Conservation (phyloP, 2,113 vertebrate species). For the Fulmarus glacialis region DNA sequence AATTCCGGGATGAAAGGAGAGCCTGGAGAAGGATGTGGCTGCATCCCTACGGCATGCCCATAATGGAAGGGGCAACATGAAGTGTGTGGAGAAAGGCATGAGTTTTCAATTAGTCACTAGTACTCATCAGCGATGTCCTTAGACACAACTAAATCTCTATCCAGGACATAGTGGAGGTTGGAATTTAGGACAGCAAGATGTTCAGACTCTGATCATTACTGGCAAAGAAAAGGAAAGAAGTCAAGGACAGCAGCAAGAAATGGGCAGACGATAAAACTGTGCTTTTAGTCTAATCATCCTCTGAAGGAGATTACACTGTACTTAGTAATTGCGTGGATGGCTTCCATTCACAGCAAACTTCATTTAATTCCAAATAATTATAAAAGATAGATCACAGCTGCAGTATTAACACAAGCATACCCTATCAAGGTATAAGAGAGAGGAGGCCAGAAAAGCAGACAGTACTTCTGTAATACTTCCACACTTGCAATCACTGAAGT, state of each 20-base stretch:
- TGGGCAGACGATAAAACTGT: neutral
- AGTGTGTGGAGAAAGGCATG: neutral
- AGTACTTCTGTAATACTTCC: neutral
- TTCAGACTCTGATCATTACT: neutral
- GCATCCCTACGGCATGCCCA: fast-evolving
- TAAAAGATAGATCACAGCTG: neutral
- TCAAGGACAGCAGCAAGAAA: neutral
- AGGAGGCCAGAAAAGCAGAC: neutral
- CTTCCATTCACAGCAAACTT: neutral
- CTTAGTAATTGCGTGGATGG: neutral
- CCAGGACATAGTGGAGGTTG: fast-evolving
- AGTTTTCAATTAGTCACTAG: neutral
- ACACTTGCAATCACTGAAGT: neutral
- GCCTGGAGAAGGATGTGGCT: neutral
- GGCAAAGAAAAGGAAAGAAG: neutral
- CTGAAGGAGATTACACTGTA: neutral
- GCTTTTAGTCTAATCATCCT: neutral
- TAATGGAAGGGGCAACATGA: neutral
- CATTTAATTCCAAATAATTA: neutral
- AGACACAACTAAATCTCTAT: fast-evolving
- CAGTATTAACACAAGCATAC: neutral
- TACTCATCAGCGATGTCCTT: fast-evolving
- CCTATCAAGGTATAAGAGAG: neutral
- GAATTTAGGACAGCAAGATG: neutral
- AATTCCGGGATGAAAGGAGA: neutral